Evolutionary conservation across 2,113 vertebrate species (phyloP), one percentile per base, ranked within the genome.

Genomic region (Cygnus atratus): DNA sequence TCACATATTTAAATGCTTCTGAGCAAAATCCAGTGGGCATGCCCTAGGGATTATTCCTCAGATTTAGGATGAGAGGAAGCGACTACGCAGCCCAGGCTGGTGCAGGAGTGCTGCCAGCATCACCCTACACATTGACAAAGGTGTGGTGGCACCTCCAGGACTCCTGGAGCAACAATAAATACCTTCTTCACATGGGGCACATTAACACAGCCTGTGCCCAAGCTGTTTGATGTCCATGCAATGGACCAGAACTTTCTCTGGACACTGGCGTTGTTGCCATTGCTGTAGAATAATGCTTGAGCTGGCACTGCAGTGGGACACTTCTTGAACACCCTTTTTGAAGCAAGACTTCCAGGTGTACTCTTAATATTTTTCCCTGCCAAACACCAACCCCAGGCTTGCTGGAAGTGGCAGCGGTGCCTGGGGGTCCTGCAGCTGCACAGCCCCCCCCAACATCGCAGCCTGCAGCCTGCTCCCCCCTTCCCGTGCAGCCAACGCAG

Each of bases 401-500:
- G 41, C 29, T 21, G 26, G 2, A 31, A 85, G 37, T 5, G 22
- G 16, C 0, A 4, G 37, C 33, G 16, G 10, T 1, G 3, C 29
- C 67, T 20, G 29, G 37, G 46, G 25, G 25, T 41, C 3, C 74
- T 33, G 14, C 0, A 2, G 21, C 65, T 29, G 17, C 2, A 3
- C 15, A 26, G 75, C 13, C 4, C 18, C 15, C 14, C 1, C 41
- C 28, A 39, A 50, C 73, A 12, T 0, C 20, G 41, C 33, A 33
- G 65, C 58, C 35, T 28, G 39, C 65, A n/a, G 80, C 35, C 68
- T 39, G 2, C 12, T 8, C 48, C 68, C 29, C 46, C 2, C 31
- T 22, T 8, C 57, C 39, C 13, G 9, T 12, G 43, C 44, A 0
- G 6, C 46, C 19, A 54, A 55, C 59, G 14, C 0, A 3, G 5